A percentile compares a stretch with the other conserved stretches of the same genome.
phyloP scores from a whole-genome alignment of 2,113 vertebrate species.

The Triplophysa dalaica region DNA sequence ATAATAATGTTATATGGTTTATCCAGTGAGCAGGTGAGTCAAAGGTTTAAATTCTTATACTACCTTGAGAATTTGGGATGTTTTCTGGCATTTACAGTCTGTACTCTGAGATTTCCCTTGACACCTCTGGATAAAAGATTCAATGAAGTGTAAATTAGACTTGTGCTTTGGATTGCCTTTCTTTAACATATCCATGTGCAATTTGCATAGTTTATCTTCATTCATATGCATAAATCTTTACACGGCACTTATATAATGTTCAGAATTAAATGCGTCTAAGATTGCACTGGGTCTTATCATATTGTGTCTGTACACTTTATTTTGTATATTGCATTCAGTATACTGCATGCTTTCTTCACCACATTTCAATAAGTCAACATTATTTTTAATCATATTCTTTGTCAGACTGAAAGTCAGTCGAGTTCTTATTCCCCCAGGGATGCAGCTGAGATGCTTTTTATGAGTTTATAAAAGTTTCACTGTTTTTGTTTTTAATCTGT shows the following conservation, averaged over 20 bases:
- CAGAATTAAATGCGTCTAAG: background rate
- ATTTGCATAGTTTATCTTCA: no score
- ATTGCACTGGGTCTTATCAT: background rate
- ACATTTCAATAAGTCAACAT: background rate
- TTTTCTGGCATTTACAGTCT: background rate
- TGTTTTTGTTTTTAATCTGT: background rate
- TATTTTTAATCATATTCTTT: background rate
- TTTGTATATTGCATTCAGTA: background rate
- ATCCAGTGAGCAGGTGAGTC: constrained; percentile 47
- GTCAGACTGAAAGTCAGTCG: background rate
- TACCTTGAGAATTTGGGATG: background rate
- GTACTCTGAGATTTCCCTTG: background rate
- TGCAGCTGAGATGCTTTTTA: background rate
- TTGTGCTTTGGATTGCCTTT: background rate
- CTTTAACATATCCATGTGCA: background rate
- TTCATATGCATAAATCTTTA: background rate
- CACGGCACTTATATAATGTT: background rate
- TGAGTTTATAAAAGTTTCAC: constrained; percentile 16
- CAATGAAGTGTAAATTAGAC: background rate
- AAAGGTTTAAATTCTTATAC: constrained; percentile 24
- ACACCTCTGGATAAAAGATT: background rate
- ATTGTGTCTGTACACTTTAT: background rate
- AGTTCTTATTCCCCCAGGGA: background rate
- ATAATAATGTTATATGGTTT: constrained; percentile 37
- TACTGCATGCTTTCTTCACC: background rate